phyloP scores from a whole-genome alignment of 2,888 invertebrate genomes.

The Phlogophora meticulosa region DNA sequence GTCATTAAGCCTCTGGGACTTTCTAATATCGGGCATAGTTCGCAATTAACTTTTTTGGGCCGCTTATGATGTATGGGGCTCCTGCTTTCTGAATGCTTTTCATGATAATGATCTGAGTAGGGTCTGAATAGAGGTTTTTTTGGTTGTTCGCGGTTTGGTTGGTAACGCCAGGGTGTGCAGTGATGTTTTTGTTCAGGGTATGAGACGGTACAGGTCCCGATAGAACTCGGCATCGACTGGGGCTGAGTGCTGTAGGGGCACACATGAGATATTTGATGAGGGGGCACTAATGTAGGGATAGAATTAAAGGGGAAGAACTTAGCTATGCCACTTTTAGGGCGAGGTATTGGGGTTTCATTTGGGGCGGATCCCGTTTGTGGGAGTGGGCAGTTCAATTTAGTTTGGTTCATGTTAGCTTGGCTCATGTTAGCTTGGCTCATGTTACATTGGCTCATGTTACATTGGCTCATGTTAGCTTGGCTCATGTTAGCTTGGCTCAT shows the following conservation, averaged over 20 bases:
- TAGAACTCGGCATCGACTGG: background rate
- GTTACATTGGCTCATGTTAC: no score
- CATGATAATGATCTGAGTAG: conserved; percentile 19
- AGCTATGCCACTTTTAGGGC: conserved; percentile 60
- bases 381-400: conserved; percentile 46
- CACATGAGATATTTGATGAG: conserved; percentile 32
- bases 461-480: no score
- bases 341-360: background rate
- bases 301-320: conserved; percentile 73
- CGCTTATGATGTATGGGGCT: conserved; percentile 45
- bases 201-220: no score
- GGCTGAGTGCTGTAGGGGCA: conserved; percentile 65
- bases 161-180: conserved; percentile 24
- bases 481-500: no score
- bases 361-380: conserved; percentile 8
- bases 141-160: conserved; percentile 3
- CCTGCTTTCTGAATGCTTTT: conserved; percentile 24
- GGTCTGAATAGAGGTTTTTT: conserved; percentile 37
- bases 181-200: conserved; percentile 5
- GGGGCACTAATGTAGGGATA: conserved; percentile 30
- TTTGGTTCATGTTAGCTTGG: background rate
- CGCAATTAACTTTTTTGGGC: conserved; percentile 13
- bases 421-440: no score
- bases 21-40: conserved; percentile 62
- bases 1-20: conserved; percentile 65